Evolutionary conservation across 2,113 vertebrate species (phyloP), one percentile per base, ranked within the genome.

Genomic region (Cricetomys ansorgei): DNA sequence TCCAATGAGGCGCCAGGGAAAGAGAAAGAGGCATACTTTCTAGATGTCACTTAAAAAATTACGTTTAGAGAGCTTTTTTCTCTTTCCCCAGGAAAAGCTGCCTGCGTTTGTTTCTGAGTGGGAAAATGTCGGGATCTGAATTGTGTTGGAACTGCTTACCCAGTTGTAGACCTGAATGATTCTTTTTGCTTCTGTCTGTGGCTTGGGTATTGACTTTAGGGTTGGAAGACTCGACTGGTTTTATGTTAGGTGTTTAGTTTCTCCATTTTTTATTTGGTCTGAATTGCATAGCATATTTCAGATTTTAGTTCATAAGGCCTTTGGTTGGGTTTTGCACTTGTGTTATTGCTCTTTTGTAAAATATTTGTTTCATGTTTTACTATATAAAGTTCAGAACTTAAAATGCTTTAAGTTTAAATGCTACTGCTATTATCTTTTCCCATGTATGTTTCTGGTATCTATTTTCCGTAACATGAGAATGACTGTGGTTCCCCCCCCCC

Each of bases 21-120:
- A 97, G 95, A 96, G 94, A 97, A 92, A 97, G 97, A 97, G 94
- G 77, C 95, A 96, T 88, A 97, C 93, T 96, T 96, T 95, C 80
- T 96, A 86, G 95, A 91, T 98, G 98, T 98, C 98, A 98, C 96
- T 98, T 95, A 50, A 91, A 96, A 96, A 94, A 92, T 89, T 85
- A 91, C 92, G 86, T 89, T 96, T 65, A 90, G 89, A 92, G 91
- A 96, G 95, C 93, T 94, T 86, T 95, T 92, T 86, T 50, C 79
- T 88, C 48, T 89, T 81, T 97, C 85, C 88, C 72, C 55, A 72
- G 92, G 80, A 96, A 97, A 97, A 96, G 64, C 96, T 89, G 89
- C 89, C 94, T 97, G 97, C 95, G 88, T 98, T 97, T 96, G 94
- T 97, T 98, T 96, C 94, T 94, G 94, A 89, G 95, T 98, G 94